Evolutionary conservation across 2,888 invertebrate genomes (phyloP).

Genomic region (Troides helena): DNA sequence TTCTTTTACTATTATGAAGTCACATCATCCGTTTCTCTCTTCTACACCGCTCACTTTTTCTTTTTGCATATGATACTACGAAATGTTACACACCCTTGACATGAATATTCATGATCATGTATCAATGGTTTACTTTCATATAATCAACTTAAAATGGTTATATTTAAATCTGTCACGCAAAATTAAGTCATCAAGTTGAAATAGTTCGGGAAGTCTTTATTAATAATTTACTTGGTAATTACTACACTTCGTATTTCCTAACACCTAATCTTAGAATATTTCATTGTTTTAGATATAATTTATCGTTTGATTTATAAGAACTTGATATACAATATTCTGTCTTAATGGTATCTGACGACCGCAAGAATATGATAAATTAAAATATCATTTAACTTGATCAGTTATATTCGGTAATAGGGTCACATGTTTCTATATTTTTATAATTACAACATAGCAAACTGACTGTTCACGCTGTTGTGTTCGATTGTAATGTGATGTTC

Average conservation of each 20-base stretch:
- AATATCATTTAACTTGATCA: too few species aligned
- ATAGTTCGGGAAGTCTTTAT: too few species aligned
- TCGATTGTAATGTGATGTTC: conserved; percentile 31
- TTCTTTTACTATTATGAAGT: conserved; percentile 39
- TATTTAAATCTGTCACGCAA: background rate
- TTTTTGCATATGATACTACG: conserved; percentile 6
- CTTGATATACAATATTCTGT: too few species aligned
- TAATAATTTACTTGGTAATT: too few species aligned
- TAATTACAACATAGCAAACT: background rate
- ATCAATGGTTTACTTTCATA: conserved; percentile 14
- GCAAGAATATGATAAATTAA: too few species aligned
- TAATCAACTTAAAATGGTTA: conserved; percentile 2
- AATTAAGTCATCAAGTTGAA: background rate
- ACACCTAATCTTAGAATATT: too few species aligned
- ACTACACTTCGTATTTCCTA: too few species aligned
- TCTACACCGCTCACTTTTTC: conserved; percentile 3
- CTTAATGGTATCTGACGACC: too few species aligned
- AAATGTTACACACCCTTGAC: conserved; percentile 18
- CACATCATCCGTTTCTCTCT: conserved; percentile 4
- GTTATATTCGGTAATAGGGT: too few species aligned
- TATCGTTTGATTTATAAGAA: too few species aligned
- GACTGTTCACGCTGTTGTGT: conserved; percentile 30
- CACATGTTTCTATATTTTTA: too few species aligned
- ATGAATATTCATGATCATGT: conserved; percentile 14
- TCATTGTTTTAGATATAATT: too few species aligned